Conservation (phyloP, 2,888 invertebrate genomes). For the Drosophila mettleri region DNA sequence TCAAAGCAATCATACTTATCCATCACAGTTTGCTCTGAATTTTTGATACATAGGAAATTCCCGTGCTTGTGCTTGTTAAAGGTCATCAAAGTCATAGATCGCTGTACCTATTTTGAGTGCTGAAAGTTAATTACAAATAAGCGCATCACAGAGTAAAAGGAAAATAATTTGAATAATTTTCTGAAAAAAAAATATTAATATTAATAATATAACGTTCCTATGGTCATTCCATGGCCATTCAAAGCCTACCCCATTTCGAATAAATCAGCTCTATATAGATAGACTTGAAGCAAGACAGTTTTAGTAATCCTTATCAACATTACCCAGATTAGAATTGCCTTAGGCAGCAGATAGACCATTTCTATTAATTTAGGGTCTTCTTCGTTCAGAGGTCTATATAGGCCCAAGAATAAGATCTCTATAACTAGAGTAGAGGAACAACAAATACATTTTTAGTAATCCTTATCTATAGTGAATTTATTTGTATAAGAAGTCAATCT, state of each 20-base stretch:
- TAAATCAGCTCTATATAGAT: background rate
- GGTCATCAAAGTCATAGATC: background rate
- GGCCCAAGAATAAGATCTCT: no score
- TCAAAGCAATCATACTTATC: constrained; percentile 1
- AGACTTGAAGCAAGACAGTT: background rate
- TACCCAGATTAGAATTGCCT: background rate
- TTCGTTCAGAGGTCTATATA: no score
- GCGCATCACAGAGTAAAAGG: background rate
- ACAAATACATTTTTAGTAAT: background rate
- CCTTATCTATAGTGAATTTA: background rate
- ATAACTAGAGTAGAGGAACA: background rate
- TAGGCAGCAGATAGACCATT: background rate
- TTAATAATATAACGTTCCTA: no score
- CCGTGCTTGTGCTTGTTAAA: background rate
- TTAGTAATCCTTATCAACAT: no score
- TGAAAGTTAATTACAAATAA: background rate
- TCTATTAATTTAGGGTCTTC: background rate
- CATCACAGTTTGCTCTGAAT: background rate
- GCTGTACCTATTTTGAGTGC: background rate
- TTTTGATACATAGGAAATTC: background rate
- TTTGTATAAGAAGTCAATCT: background rate
- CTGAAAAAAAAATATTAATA: no score
- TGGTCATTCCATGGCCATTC: background rate
- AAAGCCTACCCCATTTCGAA: background rate
- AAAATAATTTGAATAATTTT: no score